Percentiles rank a stretch among this genome's conserved stretches.
Conservation (phyloP, 2,797 vertebrate genomes). For the Spizella passerina region DNA sequence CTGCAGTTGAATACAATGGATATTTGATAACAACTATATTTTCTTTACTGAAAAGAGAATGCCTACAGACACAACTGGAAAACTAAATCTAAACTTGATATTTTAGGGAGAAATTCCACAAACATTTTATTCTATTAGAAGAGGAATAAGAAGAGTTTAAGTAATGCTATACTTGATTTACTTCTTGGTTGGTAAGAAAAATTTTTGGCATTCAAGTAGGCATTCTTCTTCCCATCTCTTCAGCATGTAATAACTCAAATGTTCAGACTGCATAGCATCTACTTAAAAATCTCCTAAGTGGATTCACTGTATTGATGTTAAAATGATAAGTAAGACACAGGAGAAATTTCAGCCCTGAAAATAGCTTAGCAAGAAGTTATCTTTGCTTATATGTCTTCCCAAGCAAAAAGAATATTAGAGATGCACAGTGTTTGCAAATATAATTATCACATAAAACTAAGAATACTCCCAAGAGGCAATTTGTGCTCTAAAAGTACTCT, state of each 20-base stretch:
- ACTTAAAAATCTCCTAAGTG: neutral
- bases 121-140: neutral
- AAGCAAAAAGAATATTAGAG: neutral
- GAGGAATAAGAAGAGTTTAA: neutral
- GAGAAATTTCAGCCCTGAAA: neutral
- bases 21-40: neutral
- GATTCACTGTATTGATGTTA: neutral
- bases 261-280: neutral
- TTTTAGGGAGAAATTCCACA: neutral
- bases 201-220: neutral
- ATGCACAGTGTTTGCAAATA: neutral
- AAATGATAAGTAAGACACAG: neutral
- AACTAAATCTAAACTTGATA: neutral
- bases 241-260: neutral
- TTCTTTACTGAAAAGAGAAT: neutral
- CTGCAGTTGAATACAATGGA: neutral
- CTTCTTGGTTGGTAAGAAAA: neutral
- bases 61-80: neutral
- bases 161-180: neutral
- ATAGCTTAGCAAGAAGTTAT: neutral
- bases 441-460: neutral
- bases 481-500: neutral
- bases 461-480: neutral
- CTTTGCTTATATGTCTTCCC: neutral
- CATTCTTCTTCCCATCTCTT: conserved; percentile 13